These are phyloP conservation scores for Ictalurus punctatus DNA, from an alignment of 2,113 vertebrate genomes.

Conservation along the genomic window DNA sequence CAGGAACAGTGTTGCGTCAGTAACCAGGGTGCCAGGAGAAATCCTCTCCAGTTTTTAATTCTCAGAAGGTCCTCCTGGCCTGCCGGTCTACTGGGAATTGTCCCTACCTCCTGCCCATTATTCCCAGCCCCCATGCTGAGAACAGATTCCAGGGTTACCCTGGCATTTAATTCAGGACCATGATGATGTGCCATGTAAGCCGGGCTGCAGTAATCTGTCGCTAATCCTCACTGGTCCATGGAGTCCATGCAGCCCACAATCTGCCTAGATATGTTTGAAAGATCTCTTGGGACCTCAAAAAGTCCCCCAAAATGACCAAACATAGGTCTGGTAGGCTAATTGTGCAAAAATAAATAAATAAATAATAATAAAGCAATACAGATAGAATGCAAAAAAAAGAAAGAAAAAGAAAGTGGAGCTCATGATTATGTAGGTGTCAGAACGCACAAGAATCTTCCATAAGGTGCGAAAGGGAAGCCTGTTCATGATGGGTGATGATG, in stretches of 20 bases:
- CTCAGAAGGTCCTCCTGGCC: background rate
- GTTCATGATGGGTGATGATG: background rate
- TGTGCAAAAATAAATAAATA: no score
- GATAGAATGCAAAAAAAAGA: background rate
- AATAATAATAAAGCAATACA: background rate
- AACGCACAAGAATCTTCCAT: background rate
- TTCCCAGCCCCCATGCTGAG: background rate
- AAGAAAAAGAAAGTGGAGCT: no score
- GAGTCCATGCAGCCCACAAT: background rate
- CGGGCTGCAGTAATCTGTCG: slow-evolving; percentile 26
- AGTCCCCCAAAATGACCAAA: background rate
- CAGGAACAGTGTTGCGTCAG: background rate
- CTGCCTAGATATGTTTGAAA: background rate
- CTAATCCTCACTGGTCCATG: slow-evolving; percentile 3
- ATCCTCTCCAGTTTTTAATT: background rate
- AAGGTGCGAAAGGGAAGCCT: background rate
- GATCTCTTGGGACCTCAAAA: no score
- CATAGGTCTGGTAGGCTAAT: background rate
- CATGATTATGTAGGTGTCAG: background rate
- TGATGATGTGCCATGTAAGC: background rate
- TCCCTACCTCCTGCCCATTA: background rate
- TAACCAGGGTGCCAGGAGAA: background rate
- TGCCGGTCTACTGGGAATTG: background rate
- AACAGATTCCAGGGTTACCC: background rate
- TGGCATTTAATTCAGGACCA: slow-evolving; percentile 11